phyloP scores from a whole-genome alignment of 2,888 invertebrate species.

The Drosophila pseudotakahashii region DNA sequence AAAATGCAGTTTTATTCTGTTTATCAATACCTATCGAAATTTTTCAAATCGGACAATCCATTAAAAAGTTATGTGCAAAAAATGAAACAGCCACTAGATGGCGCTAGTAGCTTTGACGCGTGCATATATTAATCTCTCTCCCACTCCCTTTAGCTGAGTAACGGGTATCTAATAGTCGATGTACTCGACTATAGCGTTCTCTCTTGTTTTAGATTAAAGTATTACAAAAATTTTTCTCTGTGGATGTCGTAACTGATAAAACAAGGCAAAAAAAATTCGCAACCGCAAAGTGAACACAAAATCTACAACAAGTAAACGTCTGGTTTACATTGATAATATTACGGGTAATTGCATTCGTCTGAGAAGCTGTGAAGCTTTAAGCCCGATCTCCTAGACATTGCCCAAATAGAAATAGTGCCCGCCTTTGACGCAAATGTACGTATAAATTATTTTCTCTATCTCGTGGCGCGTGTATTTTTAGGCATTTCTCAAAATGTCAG shows the following conservation, averaged over 20 bases:
- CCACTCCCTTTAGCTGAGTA: no score
- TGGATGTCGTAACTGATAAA: slow-evolving; percentile 35
- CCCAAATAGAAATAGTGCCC: slow-evolving; percentile 63
- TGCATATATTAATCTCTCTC: no score
- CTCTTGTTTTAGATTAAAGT: no score
- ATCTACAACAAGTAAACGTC: slow-evolving; percentile 25
- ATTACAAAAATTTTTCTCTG: slow-evolving; percentile 34
- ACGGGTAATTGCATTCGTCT: slow-evolving; percentile 27
- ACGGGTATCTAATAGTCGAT: no score
- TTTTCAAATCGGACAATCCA: no score
- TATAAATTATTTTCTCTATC: slow-evolving; percentile 29
- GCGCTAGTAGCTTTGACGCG: no score
- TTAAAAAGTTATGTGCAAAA: no score
- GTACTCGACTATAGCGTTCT: no score
- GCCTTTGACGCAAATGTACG: slow-evolving; percentile 38
- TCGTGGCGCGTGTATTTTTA: slow-evolving; percentile 55
- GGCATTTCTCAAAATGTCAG: slow-evolving; percentile 61
- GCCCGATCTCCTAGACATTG: slow-evolving; percentile 56
- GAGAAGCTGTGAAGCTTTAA: slow-evolving; percentile 41
- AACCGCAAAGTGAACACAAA: slow-evolving; percentile 51
- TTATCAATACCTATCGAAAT: no score
- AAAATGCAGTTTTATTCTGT: no score
- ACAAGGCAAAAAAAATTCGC: slow-evolving; percentile 32
- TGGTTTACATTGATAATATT: slow-evolving; percentile 67
- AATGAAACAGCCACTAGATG: no score